Base-by-base conservation (phyloP, 2,888 invertebrate genomes). In the Leucophora obtusa region DNA sequence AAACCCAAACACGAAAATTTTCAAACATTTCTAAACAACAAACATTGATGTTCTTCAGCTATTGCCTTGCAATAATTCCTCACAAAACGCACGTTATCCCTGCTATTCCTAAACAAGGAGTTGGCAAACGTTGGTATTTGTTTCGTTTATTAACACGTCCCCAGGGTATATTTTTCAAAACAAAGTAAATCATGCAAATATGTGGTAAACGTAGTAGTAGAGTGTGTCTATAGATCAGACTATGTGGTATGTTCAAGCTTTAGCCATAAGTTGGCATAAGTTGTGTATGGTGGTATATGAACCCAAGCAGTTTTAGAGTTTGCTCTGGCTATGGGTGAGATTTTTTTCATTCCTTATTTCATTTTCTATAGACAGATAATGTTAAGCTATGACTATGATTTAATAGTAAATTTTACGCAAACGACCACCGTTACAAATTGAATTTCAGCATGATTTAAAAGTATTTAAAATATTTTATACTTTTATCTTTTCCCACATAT, bases 371-470 rank as follows among this genome's bases (percentile, higher is more conserved):
- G 60, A 56, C 69, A 14, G 33, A 58, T 56, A 53, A 50, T 33
- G 58, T 73, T 33, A 53, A 66, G 66, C 56, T 66, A 66, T 56
- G 66, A 54, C 51, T 69, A 38, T 77, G 73, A 77, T 77, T 77
- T 73, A 73, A 65, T 68, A 58, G 56, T 35, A 18, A 59, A 63
- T 54, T 11, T 17, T 21, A 43, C 43, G 51, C 17, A 14, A 72
- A 80, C 85, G 86, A 85, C 87, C 86, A 83, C 86, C 85, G 83
- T 85, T 85, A 86, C 88, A 87, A 87, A 87, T 87, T 87, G 84
- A 87, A 87, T 86, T 87, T 82, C 79, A 82, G 66, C 77, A 83
- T 82, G 74, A 80, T 82, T 83, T 83, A 82, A 83, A 83, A 68
- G 74, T 82, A 83, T 83, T 83, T 83, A 82, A 79, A 68, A 58